Conservation (phyloP, 2,888 invertebrate genomes). For the Drosophila percnosoma region DNA sequence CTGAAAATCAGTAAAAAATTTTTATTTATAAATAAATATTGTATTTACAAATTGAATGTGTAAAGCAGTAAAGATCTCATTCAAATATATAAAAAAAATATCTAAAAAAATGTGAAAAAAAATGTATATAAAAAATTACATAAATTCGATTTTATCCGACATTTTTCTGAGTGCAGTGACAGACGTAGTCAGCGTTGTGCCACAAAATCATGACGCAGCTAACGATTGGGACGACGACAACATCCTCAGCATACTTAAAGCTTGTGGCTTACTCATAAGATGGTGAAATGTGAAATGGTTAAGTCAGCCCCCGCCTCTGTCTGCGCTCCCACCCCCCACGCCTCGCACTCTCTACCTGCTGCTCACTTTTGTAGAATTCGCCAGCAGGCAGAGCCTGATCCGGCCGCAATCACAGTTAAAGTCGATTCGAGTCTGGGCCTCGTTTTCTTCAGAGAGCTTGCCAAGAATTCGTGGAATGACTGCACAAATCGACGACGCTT, state of each 20-base stretch:
- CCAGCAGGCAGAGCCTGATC: slow-evolving; percentile 39
- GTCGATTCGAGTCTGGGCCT: slow-evolving; percentile 8
- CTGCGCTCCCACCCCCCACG: background rate
- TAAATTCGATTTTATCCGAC: background rate
- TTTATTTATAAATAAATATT: background rate
- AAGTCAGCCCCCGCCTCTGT: slow-evolving; percentile 2
- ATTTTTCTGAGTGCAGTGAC: background rate
- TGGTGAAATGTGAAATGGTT: slow-evolving; percentile 75
- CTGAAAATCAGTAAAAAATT: background rate
- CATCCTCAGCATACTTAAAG: slow-evolving; percentile 74
- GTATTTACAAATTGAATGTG: background rate
- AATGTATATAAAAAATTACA: too few relatives aligned
- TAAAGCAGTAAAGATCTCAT: background rate
- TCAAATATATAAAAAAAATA: background rate
- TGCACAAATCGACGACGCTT: slow-evolving; percentile 73
- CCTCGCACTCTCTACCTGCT: slow-evolving; percentile 4
- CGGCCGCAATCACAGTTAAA: slow-evolving; percentile 52
- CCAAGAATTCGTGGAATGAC: slow-evolving; percentile 77
- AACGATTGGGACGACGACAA: slow-evolving; percentile 39
- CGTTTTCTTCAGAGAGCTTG: slow-evolving; percentile 39
- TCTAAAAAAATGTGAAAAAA: too few relatives aligned
- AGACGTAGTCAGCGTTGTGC: background rate
- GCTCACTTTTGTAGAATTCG: slow-evolving; percentile 49
- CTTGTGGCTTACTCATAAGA: slow-evolving; percentile 55
- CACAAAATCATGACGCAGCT: slow-evolving; percentile 50